Evolutionary conservation across 2,888 invertebrate genomes (phyloP).

Genomic region (Ormyrus labotus): DNA sequence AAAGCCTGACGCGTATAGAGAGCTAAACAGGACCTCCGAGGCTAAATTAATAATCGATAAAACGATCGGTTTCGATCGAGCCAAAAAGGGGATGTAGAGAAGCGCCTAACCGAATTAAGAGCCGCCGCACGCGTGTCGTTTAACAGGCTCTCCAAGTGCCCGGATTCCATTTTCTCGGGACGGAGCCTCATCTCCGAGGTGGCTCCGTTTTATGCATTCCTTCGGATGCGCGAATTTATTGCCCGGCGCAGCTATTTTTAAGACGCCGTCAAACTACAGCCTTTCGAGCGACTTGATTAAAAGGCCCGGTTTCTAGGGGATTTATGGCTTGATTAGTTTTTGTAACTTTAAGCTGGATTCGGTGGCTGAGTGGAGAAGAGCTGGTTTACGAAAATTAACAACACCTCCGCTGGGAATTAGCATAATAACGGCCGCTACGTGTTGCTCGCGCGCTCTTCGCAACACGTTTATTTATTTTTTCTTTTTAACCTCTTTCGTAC

Average conservation of each 20-base stretch:
- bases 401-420: too few relatives aligned
- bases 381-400: too few relatives aligned
- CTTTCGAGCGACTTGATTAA: neutral
- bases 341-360: neutral
- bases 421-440: too few relatives aligned
- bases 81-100: neutral
- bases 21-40: neutral
- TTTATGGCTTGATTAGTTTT: neutral
- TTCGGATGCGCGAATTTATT: neutral
- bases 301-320: neutral
- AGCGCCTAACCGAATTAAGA: slow-evolving; percentile 33
- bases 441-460: too few relatives aligned
- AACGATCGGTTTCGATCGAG: slow-evolving; percentile 43
- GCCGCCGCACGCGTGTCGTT: slow-evolving; percentile 7
- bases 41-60: slow-evolving; percentile 59
- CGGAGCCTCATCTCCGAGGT: neutral
- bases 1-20: too few relatives aligned
- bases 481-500: too few relatives aligned
- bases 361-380: neutral
- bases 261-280: neutral
- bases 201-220: too few relatives aligned
- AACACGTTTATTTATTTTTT: too few relatives aligned
- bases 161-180: slow-evolving; percentile 14
- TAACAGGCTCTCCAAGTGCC: too few relatives aligned
- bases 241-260: neutral